Evolutionary conservation across 2,888 invertebrate genomes (phyloP), one percentile per base, ranked within the genome.

Genomic region (Macropis europaea): DNA sequence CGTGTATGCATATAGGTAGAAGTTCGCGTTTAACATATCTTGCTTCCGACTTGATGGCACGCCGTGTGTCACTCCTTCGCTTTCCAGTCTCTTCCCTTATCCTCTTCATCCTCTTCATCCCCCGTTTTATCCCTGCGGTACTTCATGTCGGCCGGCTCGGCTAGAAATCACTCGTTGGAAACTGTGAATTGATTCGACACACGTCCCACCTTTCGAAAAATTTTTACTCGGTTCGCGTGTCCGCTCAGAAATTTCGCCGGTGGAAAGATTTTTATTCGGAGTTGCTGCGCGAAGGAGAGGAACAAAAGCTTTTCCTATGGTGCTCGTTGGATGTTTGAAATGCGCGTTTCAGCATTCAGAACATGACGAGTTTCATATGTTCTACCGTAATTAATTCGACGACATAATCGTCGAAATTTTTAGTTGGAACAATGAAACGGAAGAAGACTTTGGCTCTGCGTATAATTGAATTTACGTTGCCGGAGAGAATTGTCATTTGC

Each of bases 171-270:
- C 38, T 22, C 28, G 43, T 48, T n/a, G 60, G 26, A 43, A 73
- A 74, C 59, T 28, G 59, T 32, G 59, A 68, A 74, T 67, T 74
- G 74, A 74, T 73, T 68, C 52, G 67, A 60, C 52, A 64, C 64
- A 57, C 43, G 30, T 24, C 47, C 24, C 24, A 30, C 28, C 22
- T 22, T 34, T 32, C 32, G 15, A 17, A 61, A n/a, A 56, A 61
- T 59, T 64, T 70, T 26, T 34, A 19, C 42, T 19, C 17, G 19
- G 42, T 19, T 13, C 17, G 15, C 17, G 15, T 40, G 7, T 19
- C 42, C 4, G 19, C 7, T 2, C 11, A 9, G 7, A 24, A 32
- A 32, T 19, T 45, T 47, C 7, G 30, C 15, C n/a, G n/a, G n/a
- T n/a, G 17, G 26, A 26, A 53, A 38, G n/a, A n/a, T n/a, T n/a